These are phyloP conservation scores for Sigmodon hispidus DNA, from an alignment of 2,113 vertebrate genomes.

Conservation along the genomic window DNA sequence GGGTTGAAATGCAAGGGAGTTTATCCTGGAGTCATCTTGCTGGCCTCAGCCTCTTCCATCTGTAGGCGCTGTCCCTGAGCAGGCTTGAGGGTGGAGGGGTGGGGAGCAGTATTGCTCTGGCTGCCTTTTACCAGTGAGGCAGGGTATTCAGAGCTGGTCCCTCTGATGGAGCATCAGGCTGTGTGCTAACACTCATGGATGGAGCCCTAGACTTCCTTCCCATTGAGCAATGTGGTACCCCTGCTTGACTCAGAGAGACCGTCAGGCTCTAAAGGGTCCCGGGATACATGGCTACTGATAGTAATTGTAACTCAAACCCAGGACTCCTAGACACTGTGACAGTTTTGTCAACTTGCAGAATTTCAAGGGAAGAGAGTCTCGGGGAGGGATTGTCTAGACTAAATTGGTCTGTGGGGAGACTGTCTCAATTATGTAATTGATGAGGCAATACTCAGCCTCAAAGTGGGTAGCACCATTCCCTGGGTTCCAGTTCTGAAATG, in stretches of 20 bases:
- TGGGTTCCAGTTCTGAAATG: background rate
- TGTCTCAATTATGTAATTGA: background rate
- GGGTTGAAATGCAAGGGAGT: background rate
- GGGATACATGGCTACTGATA: background rate
- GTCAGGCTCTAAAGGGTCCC: background rate
- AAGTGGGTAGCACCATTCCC: background rate
- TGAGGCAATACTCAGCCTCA: background rate
- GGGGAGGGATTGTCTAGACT: background rate
- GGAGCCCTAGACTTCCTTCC: background rate
- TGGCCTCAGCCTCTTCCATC: background rate
- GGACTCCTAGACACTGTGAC: background rate
- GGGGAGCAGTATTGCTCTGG: background rate
- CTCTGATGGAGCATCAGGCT: background rate
- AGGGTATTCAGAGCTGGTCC: background rate
- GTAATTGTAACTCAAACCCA: background rate
- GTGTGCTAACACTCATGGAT: fast-evolving
- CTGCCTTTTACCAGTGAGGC: background rate
- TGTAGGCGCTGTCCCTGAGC: background rate
- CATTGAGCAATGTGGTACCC: background rate
- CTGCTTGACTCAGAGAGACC: background rate
- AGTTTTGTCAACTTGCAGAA: background rate
- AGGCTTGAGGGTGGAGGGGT: background rate
- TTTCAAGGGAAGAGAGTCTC: background rate
- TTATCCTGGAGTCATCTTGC: background rate
- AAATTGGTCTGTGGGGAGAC: background rate